Base-by-base conservation (phyloP, 2,797 vertebrate species). In the Malacoraja senta region DNA sequence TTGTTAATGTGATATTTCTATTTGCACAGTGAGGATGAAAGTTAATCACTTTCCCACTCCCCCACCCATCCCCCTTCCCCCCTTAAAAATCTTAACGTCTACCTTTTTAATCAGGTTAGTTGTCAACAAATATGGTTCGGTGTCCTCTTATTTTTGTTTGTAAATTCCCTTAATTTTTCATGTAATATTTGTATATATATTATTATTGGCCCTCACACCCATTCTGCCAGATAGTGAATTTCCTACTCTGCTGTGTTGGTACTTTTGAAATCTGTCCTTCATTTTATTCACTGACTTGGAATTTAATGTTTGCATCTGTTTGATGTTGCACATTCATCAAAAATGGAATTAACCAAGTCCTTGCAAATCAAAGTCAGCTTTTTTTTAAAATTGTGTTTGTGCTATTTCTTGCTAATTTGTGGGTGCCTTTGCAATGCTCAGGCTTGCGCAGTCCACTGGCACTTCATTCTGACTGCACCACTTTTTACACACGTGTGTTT, bases 251-350 rank as follows among this genome's bases (percentile, higher is more conserved):
- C 84, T 88, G 61, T 68, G 63, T 6, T 35, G 35, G 35, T 21
- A 35, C 17, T 88, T 88, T 68, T 63, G 35, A 65, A 35, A 35
- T 21, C 35, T 65, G 29, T 29, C n/a, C n/a, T 21, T 88, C 58
- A 86, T 86, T 86, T 63, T 63, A 86, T n/a, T 86, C 63, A 32
- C 61, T 88, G 84, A 88, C 7, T 32, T 68, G 17, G 84, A 65
- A 68, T 68, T 88, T 88, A 68, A 17, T 88, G 35, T 74, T 65
- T 88, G 32, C 63, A 68, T 15, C 84, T 35, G 15, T 68, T 19
- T 7, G n/a, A 68, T 88, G 17, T 8, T 68, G 84, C 84, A 88
- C n/a, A 68, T 35, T 88, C 61, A 68, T 68, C n/a, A 88, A 88
- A 19, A 68, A 32, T 35, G 7, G 29, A 19, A 35, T 88, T 65